These are phyloP conservation scores for Operophtera brumata DNA, from an alignment of 2,888 invertebrate species.

Conservation along the genomic window DNA sequence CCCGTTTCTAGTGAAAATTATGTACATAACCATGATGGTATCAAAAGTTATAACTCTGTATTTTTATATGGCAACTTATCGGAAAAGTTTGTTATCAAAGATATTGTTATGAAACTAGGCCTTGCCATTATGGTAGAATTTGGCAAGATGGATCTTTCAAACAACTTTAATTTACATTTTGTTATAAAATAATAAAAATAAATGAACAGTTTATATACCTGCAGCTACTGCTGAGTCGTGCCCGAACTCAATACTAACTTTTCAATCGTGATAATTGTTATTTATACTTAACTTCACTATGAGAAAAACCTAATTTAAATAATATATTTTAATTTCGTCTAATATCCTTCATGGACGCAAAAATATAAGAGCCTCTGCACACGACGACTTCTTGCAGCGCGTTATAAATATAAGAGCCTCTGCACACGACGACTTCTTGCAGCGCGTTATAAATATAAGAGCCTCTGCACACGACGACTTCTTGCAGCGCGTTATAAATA, in stretches of 20 bases:
- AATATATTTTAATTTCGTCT: background rate
- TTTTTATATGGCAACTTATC: too few species aligned
- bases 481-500: background rate
- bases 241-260: background rate
- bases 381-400: background rate
- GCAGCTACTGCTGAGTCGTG: background rate
- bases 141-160: too few species aligned
- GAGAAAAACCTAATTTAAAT: constrained; percentile 6
- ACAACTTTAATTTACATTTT: background rate
- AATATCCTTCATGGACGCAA: background rate
- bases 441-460: background rate
- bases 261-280: background rate
- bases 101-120: too few species aligned
- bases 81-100: too few species aligned
- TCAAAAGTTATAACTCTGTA: too few species aligned
- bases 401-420: background rate
- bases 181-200: background rate
- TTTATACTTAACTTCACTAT: background rate
- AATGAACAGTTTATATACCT: background rate
- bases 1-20: too few species aligned
- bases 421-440: background rate
- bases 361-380: background rate
- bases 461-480: background rate
- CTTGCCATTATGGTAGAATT: too few species aligned
- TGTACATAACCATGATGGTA: too few species aligned